Conservation (phyloP, 1,140 invertebrate genomes). For the Gonioctena quinquepunctata region DNA sequence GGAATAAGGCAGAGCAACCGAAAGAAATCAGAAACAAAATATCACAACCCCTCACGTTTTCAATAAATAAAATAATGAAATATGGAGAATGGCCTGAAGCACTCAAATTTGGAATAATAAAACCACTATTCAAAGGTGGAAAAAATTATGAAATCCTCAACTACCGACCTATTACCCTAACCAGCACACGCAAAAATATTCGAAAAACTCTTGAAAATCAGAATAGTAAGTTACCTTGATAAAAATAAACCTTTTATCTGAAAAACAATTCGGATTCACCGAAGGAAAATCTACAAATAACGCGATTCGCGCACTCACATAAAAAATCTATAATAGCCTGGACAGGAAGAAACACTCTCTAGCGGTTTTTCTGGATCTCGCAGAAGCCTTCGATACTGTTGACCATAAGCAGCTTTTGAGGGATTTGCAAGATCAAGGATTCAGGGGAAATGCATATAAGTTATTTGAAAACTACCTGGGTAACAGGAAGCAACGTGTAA, state of each 20-base stretch:
- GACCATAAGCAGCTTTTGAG: neutral
- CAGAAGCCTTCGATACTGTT: conserved; percentile 13
- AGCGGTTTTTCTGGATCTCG: conserved; percentile 14
- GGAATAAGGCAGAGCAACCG: too few relatives aligned
- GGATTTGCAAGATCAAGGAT: neutral
- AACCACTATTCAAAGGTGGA: conserved; percentile 1
- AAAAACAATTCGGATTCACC: too few relatives aligned
- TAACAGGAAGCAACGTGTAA: neutral
- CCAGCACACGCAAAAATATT: neutral
- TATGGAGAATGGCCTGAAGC: neutral
- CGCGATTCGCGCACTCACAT: neutral
- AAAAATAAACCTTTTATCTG: conserved; percentile 6
- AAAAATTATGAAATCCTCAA: conserved; percentile 1
- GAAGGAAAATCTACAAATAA: conserved; percentile 5
- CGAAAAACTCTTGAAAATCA: conserved; percentile 1
- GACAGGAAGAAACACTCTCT: neutral
- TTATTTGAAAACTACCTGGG: neutral
- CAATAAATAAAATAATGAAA: conserved; percentile 11
- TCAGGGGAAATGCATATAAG: neutral
- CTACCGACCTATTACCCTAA: conserved; percentile 2
- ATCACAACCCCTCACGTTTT: neutral
- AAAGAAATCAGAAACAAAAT: neutral
- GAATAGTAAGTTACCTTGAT: conserved; percentile 4
- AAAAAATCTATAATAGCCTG: too few relatives aligned
- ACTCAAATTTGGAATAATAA: neutral